phyloP scores from a whole-genome alignment of 2,888 invertebrate species.

The Aphrophora alni region DNA sequence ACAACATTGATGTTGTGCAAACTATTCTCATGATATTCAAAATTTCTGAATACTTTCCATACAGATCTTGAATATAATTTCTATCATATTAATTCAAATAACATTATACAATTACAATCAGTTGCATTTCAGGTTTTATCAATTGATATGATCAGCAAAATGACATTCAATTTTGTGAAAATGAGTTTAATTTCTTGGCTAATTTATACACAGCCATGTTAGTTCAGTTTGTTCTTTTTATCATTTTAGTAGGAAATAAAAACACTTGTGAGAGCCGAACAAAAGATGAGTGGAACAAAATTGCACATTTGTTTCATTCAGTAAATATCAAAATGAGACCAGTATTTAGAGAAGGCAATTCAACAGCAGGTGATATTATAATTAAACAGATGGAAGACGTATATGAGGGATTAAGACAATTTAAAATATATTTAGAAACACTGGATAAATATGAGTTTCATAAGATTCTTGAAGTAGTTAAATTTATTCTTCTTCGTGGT shows the following conservation, averaged over 20 bases:
- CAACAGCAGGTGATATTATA: not conserved
- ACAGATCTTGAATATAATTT: too few relatives aligned
- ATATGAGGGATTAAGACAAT: not conserved
- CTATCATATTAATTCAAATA: too few relatives aligned
- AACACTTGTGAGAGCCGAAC: not conserved
- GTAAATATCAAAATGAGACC: not conserved
- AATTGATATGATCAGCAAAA: not conserved
- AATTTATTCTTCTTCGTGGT: not conserved
- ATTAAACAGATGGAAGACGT: not conserved
- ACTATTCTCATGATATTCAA: too few relatives aligned
- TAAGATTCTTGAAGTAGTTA: not conserved
- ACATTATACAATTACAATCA: too few relatives aligned
- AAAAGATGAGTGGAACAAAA: not conserved
- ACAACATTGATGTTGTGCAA: too few relatives aligned
- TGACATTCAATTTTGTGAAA: not conserved
- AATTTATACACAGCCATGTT: not conserved
- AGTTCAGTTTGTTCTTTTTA: not conserved
- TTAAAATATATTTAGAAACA: not conserved
- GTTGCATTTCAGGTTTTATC: not conserved
- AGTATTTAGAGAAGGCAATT: not conserved
- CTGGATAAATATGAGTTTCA: not conserved
- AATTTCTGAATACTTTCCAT: too few relatives aligned
- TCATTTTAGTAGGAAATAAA: not conserved
- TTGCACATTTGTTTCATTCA: not conserved
- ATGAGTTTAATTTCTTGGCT: not conserved